phyloP scores from a whole-genome alignment of 1,140 invertebrate species.

The Drosophila takahashii region DNA sequence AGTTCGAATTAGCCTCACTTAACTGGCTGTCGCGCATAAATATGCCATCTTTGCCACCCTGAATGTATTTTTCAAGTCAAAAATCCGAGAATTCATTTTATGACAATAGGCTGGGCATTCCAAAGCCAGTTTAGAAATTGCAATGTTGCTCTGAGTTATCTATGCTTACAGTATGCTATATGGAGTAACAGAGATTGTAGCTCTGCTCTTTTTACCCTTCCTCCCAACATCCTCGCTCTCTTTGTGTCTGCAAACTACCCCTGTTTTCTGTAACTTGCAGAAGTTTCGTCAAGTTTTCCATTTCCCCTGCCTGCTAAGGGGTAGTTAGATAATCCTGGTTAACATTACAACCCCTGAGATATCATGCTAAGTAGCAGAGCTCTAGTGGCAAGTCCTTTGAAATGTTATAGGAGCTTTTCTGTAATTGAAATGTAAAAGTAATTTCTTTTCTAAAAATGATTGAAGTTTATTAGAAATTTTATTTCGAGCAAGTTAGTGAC shows the following conservation, averaged over 20 bases:
- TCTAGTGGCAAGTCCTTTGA: background rate
- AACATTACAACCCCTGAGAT: conserved; percentile 31
- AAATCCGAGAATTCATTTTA: background rate
- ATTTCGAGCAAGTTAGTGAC: no score
- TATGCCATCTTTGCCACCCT: background rate
- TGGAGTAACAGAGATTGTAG: conserved; percentile 9
- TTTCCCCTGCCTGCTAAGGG: conserved; percentile 51
- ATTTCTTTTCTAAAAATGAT: no score
- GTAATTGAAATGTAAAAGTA: background rate
- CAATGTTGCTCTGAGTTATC: conserved; percentile 4
- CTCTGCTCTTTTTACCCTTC: background rate
- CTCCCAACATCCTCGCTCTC: conserved; percentile 11
- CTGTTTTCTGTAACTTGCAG: conserved; percentile 34
- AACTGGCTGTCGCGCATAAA: background rate
- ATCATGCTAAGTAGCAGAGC: background rate
- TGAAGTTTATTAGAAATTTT: no score
- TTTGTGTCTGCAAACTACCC: conserved; percentile 22
- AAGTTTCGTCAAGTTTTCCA: conserved; percentile 61
- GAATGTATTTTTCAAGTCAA: background rate
- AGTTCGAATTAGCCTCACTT: conserved; percentile 1
- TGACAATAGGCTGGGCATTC: background rate
- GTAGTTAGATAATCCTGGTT: conserved; percentile 62
- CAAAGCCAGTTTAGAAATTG: background rate
- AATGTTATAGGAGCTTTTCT: conserved; percentile 9
- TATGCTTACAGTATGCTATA: conserved; percentile 11